phyloP scores from a whole-genome alignment of 2,888 invertebrate genomes.

The Pristionchus fissidentatus region DNA sequence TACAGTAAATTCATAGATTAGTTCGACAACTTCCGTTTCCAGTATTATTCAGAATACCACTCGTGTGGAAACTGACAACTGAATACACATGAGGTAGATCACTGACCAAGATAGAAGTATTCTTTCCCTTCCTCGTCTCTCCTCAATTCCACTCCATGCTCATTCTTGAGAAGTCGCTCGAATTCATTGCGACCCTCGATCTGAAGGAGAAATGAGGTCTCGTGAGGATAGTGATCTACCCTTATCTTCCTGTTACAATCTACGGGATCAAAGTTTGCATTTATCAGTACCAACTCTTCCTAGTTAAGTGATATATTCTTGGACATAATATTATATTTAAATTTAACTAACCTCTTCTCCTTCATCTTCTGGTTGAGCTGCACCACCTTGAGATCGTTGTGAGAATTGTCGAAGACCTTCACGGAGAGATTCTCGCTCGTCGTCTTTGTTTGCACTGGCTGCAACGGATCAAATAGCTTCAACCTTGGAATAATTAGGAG shows the following conservation, averaged over 20 bases:
- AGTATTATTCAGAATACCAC: too few relatives aligned
- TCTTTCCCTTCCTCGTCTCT: slow-evolving; percentile 41
- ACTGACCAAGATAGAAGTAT: slow-evolving; percentile 43
- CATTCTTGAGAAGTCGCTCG: neutral
- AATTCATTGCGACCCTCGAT: slow-evolving; percentile 42
- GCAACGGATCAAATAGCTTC: too few relatives aligned
- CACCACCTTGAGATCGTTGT: slow-evolving; percentile 27
- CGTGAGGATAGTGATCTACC: too few relatives aligned
- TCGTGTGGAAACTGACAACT: too few relatives aligned
- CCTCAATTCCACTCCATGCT: slow-evolving; percentile 30
- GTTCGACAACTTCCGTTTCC: too few relatives aligned
- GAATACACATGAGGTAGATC: too few relatives aligned
- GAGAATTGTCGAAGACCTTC: slow-evolving; percentile 36
- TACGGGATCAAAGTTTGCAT: neutral
- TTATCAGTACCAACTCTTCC: neutral
- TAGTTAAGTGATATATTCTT: neutral
- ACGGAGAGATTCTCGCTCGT: neutral
- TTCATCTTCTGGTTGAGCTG: neutral
- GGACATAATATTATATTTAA: neutral
- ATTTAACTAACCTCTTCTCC: slow-evolving; percentile 42
- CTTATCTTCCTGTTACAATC: too few relatives aligned
- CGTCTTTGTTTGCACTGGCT: neutral
- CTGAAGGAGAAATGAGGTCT: neutral
- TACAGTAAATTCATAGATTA: neutral
- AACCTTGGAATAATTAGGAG: too few relatives aligned